These are phyloP conservation scores for Dasyurus viverrinus DNA, from an alignment of 2,113 vertebrate species.

Conservation along the genomic window DNA sequence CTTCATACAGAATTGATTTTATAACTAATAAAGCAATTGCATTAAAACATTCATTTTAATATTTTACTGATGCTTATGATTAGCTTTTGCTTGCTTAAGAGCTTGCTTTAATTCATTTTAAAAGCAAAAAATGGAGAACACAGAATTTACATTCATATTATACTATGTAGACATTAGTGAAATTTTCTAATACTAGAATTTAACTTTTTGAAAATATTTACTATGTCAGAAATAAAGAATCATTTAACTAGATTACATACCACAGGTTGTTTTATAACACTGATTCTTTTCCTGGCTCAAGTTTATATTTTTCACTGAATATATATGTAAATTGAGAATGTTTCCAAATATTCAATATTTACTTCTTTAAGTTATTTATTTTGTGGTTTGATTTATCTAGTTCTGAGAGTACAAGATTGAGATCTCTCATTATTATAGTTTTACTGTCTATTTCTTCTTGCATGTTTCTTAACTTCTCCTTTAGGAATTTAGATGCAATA, in stretches of 20 bases:
- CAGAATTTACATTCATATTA: background rate
- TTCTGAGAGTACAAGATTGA: no score
- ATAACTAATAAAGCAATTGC: background rate
- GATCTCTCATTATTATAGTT: no score
- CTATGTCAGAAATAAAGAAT: background rate
- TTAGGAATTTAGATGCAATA: no score
- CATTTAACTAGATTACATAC: background rate
- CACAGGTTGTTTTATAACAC: background rate
- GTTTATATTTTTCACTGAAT: background rate
- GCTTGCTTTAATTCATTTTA: background rate
- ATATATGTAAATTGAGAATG: background rate
- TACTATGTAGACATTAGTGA: background rate
- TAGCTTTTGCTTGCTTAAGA: background rate
- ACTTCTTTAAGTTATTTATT: no score
- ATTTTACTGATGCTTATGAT: background rate
- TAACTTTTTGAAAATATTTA: background rate
- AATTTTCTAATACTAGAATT: background rate
- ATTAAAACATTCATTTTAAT: background rate
- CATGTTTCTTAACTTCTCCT: no score
- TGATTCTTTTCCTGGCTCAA: background rate
- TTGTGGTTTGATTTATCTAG: no score
- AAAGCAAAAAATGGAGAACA: background rate
- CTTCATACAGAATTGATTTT: background rate
- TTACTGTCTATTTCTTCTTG: no score
- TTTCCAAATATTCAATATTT: background rate